Conservation (phyloP, 37 sponge, comb jelly and placozoan genomes). For the Aphrocallistes beatrix region DNA sequence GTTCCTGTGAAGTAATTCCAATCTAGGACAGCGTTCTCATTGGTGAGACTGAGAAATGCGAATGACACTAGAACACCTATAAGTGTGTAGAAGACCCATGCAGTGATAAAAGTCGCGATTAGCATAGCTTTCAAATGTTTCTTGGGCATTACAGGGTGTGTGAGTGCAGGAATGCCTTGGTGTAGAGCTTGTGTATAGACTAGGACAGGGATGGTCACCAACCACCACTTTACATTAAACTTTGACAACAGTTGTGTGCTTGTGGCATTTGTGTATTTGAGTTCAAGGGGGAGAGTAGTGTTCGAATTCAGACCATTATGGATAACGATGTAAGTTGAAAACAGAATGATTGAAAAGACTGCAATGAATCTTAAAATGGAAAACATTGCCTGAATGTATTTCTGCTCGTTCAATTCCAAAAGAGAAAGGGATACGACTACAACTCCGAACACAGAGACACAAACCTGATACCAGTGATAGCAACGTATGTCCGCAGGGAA, state of each 20-base stretch:
- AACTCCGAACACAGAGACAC: constrained; percentile 53
- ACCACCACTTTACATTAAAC: constrained; percentile 51
- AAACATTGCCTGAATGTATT: constrained; percentile 58
- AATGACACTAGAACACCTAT: constrained; percentile 59
- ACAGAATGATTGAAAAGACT: constrained; percentile 46
- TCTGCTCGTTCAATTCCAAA: constrained; percentile 70
- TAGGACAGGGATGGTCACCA: constrained; percentile 51
- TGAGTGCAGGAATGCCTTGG: constrained; percentile 63
- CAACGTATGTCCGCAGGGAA: constrained; percentile 38
- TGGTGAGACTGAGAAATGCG: constrained; percentile 36
- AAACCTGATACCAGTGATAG: constrained; percentile 44
- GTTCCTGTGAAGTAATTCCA: constrained; percentile 33
- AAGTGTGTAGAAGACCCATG: constrained; percentile 38
- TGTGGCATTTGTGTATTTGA: not conserved
- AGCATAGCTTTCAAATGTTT: constrained; percentile 32
- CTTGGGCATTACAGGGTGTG: constrained; percentile 56
- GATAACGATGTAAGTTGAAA: constrained; percentile 16
- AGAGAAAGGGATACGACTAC: constrained; percentile 50
- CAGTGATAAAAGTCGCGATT: constrained; percentile 28
- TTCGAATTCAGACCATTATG: not conserved
- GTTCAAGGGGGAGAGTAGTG: not conserved
- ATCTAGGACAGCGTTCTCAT: constrained; percentile 62
- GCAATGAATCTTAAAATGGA: constrained; percentile 53
- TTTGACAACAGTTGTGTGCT: not conserved
- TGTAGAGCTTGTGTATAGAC: constrained; percentile 62